Base-by-base conservation (phyloP, 1,140 invertebrate genomes). In the Dolichoris vasculosae region DNA sequence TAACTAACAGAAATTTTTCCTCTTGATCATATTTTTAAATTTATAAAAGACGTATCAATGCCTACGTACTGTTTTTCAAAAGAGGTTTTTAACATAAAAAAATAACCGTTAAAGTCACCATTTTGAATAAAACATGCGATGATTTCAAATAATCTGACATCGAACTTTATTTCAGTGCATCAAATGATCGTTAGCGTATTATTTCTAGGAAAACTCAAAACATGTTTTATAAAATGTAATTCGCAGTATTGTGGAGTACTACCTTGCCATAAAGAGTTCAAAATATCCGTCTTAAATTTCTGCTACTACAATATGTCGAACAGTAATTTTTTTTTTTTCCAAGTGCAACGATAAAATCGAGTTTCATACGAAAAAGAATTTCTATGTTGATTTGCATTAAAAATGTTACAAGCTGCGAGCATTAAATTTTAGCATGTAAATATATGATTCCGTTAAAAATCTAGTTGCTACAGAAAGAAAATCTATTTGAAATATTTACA, bases 401-500 rank as follows among this genome's bases (percentile, higher is more conserved):
- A 51, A 51, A 32, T 9, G 8, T 51, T 51, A 64, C 32, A 32
- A 40, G 63, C 32, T 79, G 40, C 59, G 76, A 79, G 73, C 63
- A 71, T 71, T 79, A n/a, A n/a, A 2, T 48, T 83, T 40, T 78
- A 55, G 40, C 40, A 78, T 83, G 75, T 77, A 67, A 83, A 63
- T 78, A 78, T 64, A 84, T 59, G 63, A 32, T 85, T 84, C 26
- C 38, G 67, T 77, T 40, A 51, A 63, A 85, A 85, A 38, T 79
- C 35, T 84, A 84, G 0, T 81, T 55, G 30, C n/a, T 73, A 84
- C 3, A 26, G 30, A 73, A 73, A 30, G 71, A 38, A 76, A 64
- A n/a, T 75, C 11, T 75, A 81, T 38, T 26, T 76, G 67, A 76
- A 30, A 48, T 85, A 85, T 85, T 85, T 85, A 85, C 79, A 85